phyloP scores from a whole-genome alignment of 2,113 vertebrate genomes.

The Bothrops jararaca region DNA sequence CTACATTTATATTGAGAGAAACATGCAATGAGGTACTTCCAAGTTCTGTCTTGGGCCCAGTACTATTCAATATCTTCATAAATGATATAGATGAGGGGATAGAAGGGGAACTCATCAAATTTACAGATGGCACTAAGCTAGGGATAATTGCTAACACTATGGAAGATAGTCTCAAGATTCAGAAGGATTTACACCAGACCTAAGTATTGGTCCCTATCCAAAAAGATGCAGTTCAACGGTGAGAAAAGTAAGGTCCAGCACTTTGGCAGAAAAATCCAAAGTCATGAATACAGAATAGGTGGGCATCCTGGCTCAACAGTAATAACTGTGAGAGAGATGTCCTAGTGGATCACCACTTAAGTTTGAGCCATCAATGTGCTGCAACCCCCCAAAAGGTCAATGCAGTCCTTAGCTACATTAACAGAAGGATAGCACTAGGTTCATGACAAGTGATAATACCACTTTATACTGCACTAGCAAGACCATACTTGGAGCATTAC shows the following conservation, averaged over 20 bases:
- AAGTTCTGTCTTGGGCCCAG: not conserved
- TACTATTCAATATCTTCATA: not conserved
- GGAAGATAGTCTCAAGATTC: not conserved
- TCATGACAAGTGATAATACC: not conserved
- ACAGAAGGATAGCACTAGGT: not conserved
- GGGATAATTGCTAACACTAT: not conserved
- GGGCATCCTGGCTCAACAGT: not conserved
- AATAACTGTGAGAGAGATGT: not conserved
- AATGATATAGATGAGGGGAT: not conserved
- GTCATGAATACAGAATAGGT: not conserved
- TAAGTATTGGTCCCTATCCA: not conserved
- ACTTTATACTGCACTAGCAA: not conserved
- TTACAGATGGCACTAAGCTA: not conserved
- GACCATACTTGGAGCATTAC: not conserved
- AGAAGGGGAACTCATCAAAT: not conserved
- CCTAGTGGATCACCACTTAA: not conserved
- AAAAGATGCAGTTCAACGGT: not conserved
- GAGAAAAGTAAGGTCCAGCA: not conserved
- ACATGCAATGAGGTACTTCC: not conserved
- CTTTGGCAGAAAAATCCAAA: not conserved
- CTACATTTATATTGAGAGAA: not conserved
- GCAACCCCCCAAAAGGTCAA: not conserved
- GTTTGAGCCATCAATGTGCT: not conserved
- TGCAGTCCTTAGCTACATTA: not conserved
- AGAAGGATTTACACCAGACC: not conserved